These are phyloP conservation scores for Diachasmimorpha longicaudata DNA, from an alignment of 1,140 invertebrate species.

Conservation along the genomic window DNA sequence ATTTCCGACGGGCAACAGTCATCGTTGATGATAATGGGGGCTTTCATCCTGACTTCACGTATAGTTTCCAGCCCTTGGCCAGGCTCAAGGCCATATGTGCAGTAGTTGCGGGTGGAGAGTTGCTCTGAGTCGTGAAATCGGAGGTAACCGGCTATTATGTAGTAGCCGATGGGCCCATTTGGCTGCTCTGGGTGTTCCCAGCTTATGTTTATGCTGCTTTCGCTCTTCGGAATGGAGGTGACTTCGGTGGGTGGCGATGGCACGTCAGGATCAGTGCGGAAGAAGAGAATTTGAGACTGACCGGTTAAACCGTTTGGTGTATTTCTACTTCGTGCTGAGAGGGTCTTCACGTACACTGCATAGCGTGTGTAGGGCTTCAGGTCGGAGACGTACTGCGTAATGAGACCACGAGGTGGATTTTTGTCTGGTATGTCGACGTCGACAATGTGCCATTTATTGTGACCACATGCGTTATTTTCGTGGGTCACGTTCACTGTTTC, in stretches of 20 bases:
- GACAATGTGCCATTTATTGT: slow-evolving; percentile 46
- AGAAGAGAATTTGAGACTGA: slow-evolving; percentile 67
- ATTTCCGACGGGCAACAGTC: slow-evolving; percentile 25
- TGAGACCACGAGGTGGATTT: slow-evolving; percentile 10
- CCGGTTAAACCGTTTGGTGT: slow-evolving; percentile 29
- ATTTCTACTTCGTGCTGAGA: slow-evolving; percentile 33
- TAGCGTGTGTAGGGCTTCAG: slow-evolving; percentile 72
- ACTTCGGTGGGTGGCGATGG: slow-evolving; percentile 67
- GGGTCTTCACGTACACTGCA: slow-evolving; percentile 72
- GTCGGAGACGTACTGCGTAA: slow-evolving; percentile 52
- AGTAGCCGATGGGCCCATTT: slow-evolving; percentile 72
- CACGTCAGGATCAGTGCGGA: slow-evolving; percentile 67
- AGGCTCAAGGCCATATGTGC: slow-evolving; percentile 44
- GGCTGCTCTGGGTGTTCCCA: slow-evolving; percentile 70
- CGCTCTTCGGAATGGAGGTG: slow-evolving; percentile 47
- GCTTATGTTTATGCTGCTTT: slow-evolving; percentile 62
- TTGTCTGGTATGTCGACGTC: slow-evolving; percentile 42
- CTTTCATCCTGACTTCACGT: slow-evolving; percentile 32
- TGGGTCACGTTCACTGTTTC: slow-evolving; percentile 57
- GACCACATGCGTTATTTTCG: slow-evolving; percentile 45
- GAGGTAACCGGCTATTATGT: slow-evolving; percentile 62
- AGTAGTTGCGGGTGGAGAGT: slow-evolving; percentile 67
- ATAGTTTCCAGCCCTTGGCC: slow-evolving; percentile 25
- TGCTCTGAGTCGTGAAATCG: slow-evolving; percentile 54
- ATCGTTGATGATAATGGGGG: background rate